These are phyloP conservation scores for Bursaphelenchus okinawaensis DNA, from an alignment of 2,888 invertebrate species.

Conservation along the genomic window DNA sequence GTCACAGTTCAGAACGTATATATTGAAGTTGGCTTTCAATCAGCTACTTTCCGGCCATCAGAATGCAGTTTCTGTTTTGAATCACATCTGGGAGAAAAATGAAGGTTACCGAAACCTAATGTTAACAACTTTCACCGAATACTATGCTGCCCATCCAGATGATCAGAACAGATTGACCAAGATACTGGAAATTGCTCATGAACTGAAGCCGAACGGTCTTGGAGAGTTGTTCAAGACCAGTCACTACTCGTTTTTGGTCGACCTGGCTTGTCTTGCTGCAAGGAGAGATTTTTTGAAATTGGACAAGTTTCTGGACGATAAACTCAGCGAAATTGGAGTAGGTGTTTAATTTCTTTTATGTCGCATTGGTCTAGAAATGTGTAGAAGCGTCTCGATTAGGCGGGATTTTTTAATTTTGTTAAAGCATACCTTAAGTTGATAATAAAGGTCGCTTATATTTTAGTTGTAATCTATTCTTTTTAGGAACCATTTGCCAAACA, in stretches of 20 bases:
- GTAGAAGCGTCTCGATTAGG: no score
- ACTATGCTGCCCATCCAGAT: constrained; percentile 24
- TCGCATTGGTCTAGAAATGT: background rate
- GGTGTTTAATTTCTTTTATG: background rate
- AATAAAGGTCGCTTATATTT: no score
- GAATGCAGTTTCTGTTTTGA: constrained; percentile 89
- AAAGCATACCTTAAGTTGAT: no score
- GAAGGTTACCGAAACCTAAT: constrained; percentile 4
- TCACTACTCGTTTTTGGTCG: constrained; percentile 85
- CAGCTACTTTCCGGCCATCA: constrained; percentile 91
- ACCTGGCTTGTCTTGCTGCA: constrained; percentile 92
- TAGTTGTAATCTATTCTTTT: background rate
- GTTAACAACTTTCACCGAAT: constrained; percentile 19
- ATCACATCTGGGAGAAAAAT: constrained; percentile 76
- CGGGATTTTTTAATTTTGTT: no score
- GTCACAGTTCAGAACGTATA: constrained; percentile 69
- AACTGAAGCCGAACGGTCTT: constrained; percentile 65
- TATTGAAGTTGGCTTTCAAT: constrained; percentile 79
- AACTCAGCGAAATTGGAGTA: constrained; percentile 73
- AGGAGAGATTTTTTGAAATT: constrained; percentile 90
- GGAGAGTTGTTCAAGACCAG: constrained; percentile 74
- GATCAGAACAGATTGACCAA: constrained; percentile 88
- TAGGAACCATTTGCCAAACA: constrained; percentile 35
- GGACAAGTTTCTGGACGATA: constrained; percentile 96
- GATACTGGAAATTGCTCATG: constrained; percentile 70